A percentile compares a stretch with the other conserved stretches of the same genome.
Evolutionary conservation across 2,888 invertebrate genomes (phyloP).

Genomic region (Lasioglossum vierecki): DNA sequence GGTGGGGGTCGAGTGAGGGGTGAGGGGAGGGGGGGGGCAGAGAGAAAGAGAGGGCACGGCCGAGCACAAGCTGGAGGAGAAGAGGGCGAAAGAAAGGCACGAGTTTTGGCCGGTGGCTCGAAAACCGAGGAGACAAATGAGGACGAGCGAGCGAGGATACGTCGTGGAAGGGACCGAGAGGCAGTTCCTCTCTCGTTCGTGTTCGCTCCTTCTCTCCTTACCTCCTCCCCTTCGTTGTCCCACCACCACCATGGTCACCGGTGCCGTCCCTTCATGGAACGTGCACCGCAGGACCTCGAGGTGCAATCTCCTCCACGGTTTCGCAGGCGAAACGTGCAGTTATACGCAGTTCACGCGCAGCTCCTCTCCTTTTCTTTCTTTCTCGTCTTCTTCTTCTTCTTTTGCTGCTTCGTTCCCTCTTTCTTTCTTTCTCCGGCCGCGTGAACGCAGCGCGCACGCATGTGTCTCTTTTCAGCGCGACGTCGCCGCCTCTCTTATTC

Average conservation of each 20-base stretch:
- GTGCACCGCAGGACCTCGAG: slow-evolving; percentile 65
- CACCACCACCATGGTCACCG: not conserved
- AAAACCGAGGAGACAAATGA: slow-evolving; percentile 75
- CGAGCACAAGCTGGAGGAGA: slow-evolving; percentile 18
- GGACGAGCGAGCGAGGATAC: slow-evolving; percentile 59
- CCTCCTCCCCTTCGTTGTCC: slow-evolving; percentile 21
- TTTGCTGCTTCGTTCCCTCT: not conserved
- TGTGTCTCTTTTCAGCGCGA: slow-evolving; percentile 25
- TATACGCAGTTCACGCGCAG: slow-evolving; percentile 69
- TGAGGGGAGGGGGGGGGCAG: not conserved
- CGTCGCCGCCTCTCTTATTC: slow-evolving; percentile 38
- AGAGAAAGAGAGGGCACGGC: slow-evolving; percentile 17
- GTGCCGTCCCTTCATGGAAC: slow-evolving; percentile 39
- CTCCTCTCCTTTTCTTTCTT: not conserved
- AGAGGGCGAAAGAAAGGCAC: slow-evolving; percentile 58
- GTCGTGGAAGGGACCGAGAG: slow-evolving; percentile 49
- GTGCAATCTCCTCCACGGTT: slow-evolving; percentile 74
- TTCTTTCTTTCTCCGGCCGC: not conserved
- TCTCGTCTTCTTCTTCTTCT: not conserved
- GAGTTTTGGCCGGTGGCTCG: slow-evolving; percentile 62
- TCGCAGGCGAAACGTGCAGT: slow-evolving; percentile 69
- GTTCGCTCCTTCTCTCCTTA: slow-evolving; percentile 23
- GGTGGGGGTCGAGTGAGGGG: not conserved
- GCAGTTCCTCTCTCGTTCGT: slow-evolving; percentile 39
- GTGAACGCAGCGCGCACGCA: slow-evolving; percentile 44